Evolutionary conservation across 2,888 invertebrate genomes (phyloP).

Genomic region (Tachina grossa): DNA sequence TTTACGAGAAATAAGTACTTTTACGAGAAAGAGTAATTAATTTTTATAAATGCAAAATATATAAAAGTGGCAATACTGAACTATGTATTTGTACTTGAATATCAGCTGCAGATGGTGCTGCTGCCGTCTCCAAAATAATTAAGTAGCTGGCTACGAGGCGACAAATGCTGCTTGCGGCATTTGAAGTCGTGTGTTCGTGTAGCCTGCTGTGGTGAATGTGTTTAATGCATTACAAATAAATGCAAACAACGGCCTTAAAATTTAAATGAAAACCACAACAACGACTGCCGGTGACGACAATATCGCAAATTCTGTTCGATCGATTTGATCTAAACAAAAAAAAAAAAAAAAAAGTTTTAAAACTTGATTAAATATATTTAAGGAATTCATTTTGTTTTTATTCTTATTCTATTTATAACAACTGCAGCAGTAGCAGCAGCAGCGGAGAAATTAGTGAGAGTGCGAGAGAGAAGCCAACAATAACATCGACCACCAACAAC

Average conservation of each 20-base stretch:
- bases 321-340: constrained; percentile 9
- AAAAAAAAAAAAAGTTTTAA: too few relatives aligned
- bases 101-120: too few relatives aligned
- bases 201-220: too few relatives aligned
- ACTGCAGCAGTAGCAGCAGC: neutral
- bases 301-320: constrained; percentile 1
- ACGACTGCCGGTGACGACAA: constrained; percentile 11
- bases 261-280: constrained; percentile 19
- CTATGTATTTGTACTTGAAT: too few relatives aligned
- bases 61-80: too few relatives aligned
- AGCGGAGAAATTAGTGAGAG: constrained; percentile 2
- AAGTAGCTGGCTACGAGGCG: too few relatives aligned
- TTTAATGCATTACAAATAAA: constrained; percentile 23
- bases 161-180: too few relatives aligned
- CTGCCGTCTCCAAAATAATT: too few relatives aligned
- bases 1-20: too few relatives aligned
- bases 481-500: neutral
- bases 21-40: too few relatives aligned
- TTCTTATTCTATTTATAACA: constrained; percentile 17
- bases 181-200: too few relatives aligned
- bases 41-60: too few relatives aligned
- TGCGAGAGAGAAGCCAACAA: constrained; percentile 15
- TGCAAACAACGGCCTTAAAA: constrained; percentile 27
- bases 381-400: constrained; percentile 27
- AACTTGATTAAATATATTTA: constrained; percentile 15